Conservation (phyloP, 2,888 invertebrate genomes). For the Epirrhoe tristata region DNA sequence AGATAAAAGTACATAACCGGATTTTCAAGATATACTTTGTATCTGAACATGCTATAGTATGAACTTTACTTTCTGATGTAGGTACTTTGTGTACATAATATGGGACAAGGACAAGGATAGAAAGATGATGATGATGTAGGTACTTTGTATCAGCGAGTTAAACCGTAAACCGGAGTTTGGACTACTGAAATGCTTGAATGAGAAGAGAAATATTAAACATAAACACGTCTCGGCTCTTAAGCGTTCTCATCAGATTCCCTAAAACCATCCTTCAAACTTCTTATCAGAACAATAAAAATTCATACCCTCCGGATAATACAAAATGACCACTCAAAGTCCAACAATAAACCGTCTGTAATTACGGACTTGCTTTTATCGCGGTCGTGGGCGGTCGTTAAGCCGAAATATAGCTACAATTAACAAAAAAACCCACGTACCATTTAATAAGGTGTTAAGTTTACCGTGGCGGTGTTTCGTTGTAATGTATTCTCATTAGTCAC, state of each 20-base stretch:
- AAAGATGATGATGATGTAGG: too few relatives aligned
- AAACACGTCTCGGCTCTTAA: not conserved
- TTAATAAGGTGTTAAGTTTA: conserved; percentile 82
- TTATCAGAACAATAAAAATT: conserved; percentile 32
- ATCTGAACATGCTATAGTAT: not conserved
- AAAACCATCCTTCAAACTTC: conserved; percentile 20
- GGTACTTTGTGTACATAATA: not conserved
- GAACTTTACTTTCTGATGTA: not conserved
- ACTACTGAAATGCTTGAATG: not conserved
- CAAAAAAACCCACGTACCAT: conserved; percentile 75
- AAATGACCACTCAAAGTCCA: conserved; percentile 58
- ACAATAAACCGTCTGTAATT: conserved; percentile 76
- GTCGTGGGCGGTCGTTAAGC: conserved; percentile 75
- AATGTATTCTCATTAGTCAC: conserved; percentile 73
- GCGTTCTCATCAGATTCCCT: not conserved
- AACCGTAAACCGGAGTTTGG: too few relatives aligned
- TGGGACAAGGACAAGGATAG: too few relatives aligned
- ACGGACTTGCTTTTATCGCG: conserved; percentile 76
- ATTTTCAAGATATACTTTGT: conserved; percentile 3
- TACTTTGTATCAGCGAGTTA: too few relatives aligned
- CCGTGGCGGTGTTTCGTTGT: conserved; percentile 65
- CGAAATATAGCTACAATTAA: conserved; percentile 80
- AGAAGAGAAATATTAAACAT: not conserved
- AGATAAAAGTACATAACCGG: conserved; percentile 4
- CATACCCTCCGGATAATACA: conserved; percentile 26